Percentiles rank a stretch among this genome's conserved stretches.
Evolutionary conservation across 2,797 vertebrate species (phyloP).

Genomic region (Lithobates sylvaticus): DNA sequence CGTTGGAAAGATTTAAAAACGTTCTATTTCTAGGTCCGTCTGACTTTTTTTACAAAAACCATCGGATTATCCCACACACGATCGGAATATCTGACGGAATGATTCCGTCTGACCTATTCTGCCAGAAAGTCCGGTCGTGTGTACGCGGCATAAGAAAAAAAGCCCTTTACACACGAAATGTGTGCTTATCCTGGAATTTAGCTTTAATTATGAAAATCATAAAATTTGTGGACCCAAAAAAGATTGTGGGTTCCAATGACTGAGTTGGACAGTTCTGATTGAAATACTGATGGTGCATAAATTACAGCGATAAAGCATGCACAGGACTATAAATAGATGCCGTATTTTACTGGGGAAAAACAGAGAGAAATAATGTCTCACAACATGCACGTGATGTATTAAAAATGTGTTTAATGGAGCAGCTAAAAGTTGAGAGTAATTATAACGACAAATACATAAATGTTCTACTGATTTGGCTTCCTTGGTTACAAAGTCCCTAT

Average conservation of each 20-base stretch:
- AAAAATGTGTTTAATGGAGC: constrained; percentile 40
- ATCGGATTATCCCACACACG: too few relatives aligned
- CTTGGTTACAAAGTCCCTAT: constrained; percentile 36
- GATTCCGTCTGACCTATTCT: too few relatives aligned
- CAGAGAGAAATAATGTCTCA: not conserved
- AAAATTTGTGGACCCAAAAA: not conserved
- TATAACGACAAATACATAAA: constrained; percentile 44
- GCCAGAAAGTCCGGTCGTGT: too few relatives aligned
- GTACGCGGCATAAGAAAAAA: too few relatives aligned
- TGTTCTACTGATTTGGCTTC: constrained; percentile 35
- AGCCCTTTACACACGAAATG: too few relatives aligned
- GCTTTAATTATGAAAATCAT: not conserved
- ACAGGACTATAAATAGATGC: not conserved
- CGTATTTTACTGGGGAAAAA: not conserved
- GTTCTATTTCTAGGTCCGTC: too few relatives aligned
- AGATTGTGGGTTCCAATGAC: not conserved
- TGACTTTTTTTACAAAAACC: too few relatives aligned
- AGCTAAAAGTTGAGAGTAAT: constrained; percentile 33
- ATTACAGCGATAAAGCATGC: not conserved
- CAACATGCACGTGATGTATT: constrained; percentile 2
- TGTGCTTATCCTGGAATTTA: too few relatives aligned
- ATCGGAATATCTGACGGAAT: too few relatives aligned
- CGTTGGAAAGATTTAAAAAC: too few relatives aligned
- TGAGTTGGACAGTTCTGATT: not conserved
- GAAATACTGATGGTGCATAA: not conserved